Base-by-base conservation (phyloP, 2,113 vertebrate species). In the Rhea pennata region DNA sequence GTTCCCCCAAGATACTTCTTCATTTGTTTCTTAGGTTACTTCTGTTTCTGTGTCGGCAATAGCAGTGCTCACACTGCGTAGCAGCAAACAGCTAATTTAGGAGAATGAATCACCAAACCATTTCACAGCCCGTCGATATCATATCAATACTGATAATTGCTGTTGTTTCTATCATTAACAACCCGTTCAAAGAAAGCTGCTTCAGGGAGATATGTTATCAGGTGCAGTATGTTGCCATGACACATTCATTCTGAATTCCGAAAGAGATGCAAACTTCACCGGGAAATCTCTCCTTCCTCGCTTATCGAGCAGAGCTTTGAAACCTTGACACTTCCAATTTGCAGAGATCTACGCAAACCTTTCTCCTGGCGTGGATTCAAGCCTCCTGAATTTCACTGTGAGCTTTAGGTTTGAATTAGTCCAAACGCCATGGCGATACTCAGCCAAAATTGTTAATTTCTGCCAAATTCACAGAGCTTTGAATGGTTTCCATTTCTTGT, bases 261-360 rank as follows among this genome's bases (percentile, higher is more conserved):
- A 51, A 24, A 91, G 70, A 81, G 62, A 81, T 78, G 76, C 24
- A 91, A 79, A 40, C 76, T 96, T 94, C 83, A 86, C 79, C 84
- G 73, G 80, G 86, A 94, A 96, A 90, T 93, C 76, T 93, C 85
- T 65, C 80, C 86, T 94, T 90, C 86, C 83, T 90, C 48, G 42
- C 93, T 94, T 82, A 87, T 89, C 92, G 76, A 77, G 92, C 73
- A 79, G 90, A 92, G 70, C 86, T 89, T 50, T 96, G 92, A 95
- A 96, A 95, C 91, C 88, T 94, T 94, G 92, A 96, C 90, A 94
- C 88, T 93, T 96, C 81, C 87, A 92, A 82, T 97, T 96, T 96
- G 91, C 88, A 94, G 81, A 94, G 92, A 95, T 92, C 88, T 95
- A 46, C 93, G 92, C 54, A 93, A 95, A 93, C 93, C 91, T 94